phyloP scores from a whole-genome alignment of 2,797 vertebrate species.

The Antennarius maculatus region DNA sequence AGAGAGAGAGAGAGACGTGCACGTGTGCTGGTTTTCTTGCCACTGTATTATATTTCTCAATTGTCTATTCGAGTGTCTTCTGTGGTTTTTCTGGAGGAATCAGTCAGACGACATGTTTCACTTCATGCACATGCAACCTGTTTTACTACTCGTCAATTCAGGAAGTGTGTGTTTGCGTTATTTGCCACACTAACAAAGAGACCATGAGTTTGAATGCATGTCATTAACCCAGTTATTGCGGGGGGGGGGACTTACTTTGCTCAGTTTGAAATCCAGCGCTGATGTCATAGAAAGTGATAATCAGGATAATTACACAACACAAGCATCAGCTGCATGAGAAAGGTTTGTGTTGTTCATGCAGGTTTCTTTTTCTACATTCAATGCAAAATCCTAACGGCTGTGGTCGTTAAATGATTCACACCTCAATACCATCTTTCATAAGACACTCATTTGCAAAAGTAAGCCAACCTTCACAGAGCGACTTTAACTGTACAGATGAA shows the following conservation, averaged over 20 bases:
- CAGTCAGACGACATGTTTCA: too few species aligned
- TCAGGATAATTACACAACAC: not conserved
- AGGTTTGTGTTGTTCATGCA: not conserved
- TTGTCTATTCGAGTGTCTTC: not conserved
- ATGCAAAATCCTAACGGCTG: too few species aligned
- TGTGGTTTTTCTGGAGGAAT: not conserved
- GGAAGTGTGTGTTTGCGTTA: not conserved
- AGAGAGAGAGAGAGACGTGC: too few species aligned
- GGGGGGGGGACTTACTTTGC: too few species aligned
- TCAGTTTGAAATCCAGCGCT: too few species aligned
- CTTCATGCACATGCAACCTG: not conserved
- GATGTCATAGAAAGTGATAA: not conserved
- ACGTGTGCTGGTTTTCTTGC: too few species aligned
- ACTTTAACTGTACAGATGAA: too few species aligned
- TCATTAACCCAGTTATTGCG: constrained; percentile 2
- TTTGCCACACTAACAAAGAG: not conserved
- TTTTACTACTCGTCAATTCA: not conserved
- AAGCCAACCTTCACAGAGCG: too few species aligned
- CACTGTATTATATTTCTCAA: not conserved
- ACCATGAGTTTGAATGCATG: not conserved
- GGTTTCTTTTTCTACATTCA: too few species aligned
- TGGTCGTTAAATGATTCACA: too few species aligned
- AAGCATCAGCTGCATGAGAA: not conserved
- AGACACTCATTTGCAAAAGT: too few species aligned
- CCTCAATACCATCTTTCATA: too few species aligned